Conservation (phyloP, 2,113 vertebrate species). For the Dromas ardeola region DNA sequence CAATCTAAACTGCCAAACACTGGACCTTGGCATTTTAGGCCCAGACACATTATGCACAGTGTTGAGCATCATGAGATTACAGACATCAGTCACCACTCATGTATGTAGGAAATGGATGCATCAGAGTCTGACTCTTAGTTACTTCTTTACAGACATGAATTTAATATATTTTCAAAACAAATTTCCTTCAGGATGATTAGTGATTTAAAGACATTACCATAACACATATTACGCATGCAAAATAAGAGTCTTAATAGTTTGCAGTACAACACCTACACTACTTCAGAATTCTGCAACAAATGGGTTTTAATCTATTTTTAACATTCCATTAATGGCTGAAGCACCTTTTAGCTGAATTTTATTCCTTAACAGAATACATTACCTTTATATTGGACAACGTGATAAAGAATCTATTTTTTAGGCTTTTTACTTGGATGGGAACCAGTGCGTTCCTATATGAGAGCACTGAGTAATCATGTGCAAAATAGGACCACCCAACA, state of each 20-base stretch:
- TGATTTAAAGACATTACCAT: neutral
- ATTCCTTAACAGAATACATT: neutral
- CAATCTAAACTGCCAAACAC: neutral
- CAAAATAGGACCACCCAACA: slow-evolving; percentile 64
- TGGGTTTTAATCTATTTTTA: neutral
- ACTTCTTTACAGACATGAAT: neutral
- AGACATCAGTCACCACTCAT: neutral
- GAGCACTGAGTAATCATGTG: slow-evolving; percentile 43
- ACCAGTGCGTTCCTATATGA: neutral
- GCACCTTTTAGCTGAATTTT: neutral
- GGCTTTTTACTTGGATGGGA: slow-evolving; percentile 15
- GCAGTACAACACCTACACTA: neutral
- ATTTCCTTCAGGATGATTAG: neutral
- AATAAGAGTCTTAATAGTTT: neutral
- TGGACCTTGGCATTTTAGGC: neutral
- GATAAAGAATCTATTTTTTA: slow-evolving; percentile 9
- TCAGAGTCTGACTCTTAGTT: neutral
- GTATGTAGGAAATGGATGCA: neutral
- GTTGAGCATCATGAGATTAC: neutral
- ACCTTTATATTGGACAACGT: neutral
- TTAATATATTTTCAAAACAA: neutral
- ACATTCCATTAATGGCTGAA: neutral
- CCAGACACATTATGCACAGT: neutral
- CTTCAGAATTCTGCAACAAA: neutral
- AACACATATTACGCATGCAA: neutral